phyloP scores from a whole-genome alignment of 2,888 invertebrate genomes.

The Chouioia cunea region DNA sequence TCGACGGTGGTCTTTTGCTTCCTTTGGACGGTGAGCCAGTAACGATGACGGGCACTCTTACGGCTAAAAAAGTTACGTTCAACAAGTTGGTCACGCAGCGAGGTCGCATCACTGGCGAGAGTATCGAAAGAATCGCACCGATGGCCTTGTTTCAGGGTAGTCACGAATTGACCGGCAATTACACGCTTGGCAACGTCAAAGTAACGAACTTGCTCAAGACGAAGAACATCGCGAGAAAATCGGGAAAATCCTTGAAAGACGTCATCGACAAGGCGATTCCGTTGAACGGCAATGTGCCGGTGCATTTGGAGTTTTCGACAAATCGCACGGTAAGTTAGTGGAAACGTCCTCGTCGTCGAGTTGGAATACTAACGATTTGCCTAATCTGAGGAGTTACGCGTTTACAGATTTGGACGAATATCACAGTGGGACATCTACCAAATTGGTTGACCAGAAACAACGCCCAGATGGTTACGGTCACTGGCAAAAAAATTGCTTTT shows the following conservation, averaged over 20 bases:
- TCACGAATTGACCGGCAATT: slow-evolving; percentile 67
- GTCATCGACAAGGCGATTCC: slow-evolving; percentile 63
- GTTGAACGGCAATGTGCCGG: slow-evolving; percentile 62
- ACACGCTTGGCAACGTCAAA: slow-evolving; percentile 67
- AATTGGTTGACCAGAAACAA: slow-evolving; percentile 62
- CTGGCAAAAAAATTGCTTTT: slow-evolving; percentile 69
- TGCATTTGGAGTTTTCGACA: slow-evolving; percentile 63
- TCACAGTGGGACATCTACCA: slow-evolving; percentile 67
- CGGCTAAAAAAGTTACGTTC: slow-evolving; percentile 49
- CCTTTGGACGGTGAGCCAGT: slow-evolving; percentile 52
- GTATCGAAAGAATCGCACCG: slow-evolving; percentile 68
- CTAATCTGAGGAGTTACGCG: no score
- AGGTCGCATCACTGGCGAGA: slow-evolving; percentile 69
- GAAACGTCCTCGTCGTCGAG: no score
- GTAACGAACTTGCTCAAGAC: slow-evolving; percentile 67
- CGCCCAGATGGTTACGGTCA: slow-evolving; percentile 67
- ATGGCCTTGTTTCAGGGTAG: slow-evolving; percentile 67
- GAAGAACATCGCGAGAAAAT: slow-evolving; percentile 59
- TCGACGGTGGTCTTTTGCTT: slow-evolving; percentile 53
- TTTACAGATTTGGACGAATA: slow-evolving; percentile 67
- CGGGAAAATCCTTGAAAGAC: slow-evolving; percentile 59
- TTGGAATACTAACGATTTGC: no score
- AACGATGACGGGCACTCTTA: slow-evolving; percentile 52
- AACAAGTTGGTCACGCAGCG: slow-evolving; percentile 67
- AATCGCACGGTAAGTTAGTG: slow-evolving; percentile 60